These are phyloP conservation scores for Discoglossus pictus DNA, from an alignment of 2,797 vertebrate genomes.

Conservation along the genomic window DNA sequence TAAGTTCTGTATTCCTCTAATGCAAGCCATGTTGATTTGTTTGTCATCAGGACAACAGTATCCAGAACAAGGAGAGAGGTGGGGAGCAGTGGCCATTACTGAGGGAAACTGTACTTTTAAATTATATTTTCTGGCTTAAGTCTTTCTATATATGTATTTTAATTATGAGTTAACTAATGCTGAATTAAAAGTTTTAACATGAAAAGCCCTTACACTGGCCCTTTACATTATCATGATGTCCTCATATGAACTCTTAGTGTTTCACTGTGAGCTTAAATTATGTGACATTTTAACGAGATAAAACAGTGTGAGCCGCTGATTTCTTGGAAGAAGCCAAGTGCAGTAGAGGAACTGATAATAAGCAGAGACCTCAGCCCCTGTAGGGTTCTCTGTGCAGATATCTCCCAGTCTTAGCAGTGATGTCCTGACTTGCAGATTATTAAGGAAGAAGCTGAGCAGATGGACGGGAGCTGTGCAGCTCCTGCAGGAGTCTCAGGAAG, in stretches of 20 bases:
- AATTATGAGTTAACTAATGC: too few species aligned
- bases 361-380: not conserved
- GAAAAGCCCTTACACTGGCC: too few species aligned
- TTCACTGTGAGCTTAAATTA: constrained; percentile 6
- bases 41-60: too few species aligned
- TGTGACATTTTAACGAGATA: not conserved
- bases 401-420: not conserved
- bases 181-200: too few species aligned
- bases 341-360: constrained; percentile 12
- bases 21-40: too few species aligned
- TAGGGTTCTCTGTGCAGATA: not conserved
- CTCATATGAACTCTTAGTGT: constrained; percentile 5
- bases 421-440: constrained; percentile 65
- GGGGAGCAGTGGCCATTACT: too few species aligned
- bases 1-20: too few species aligned
- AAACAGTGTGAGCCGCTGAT: constrained; percentile 4
- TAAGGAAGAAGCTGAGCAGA: constrained; percentile 74
- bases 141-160: too few species aligned
- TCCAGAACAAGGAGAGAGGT: too few species aligned
- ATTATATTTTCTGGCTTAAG: too few species aligned
- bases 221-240: too few species aligned
- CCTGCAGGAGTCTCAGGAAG: constrained; percentile 72
- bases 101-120: too few species aligned
- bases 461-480: constrained; percentile 73
- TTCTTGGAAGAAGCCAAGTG: not conserved